Base-by-base conservation (phyloP, 1,140 invertebrate genomes). In the Zaprionus capensis region DNA sequence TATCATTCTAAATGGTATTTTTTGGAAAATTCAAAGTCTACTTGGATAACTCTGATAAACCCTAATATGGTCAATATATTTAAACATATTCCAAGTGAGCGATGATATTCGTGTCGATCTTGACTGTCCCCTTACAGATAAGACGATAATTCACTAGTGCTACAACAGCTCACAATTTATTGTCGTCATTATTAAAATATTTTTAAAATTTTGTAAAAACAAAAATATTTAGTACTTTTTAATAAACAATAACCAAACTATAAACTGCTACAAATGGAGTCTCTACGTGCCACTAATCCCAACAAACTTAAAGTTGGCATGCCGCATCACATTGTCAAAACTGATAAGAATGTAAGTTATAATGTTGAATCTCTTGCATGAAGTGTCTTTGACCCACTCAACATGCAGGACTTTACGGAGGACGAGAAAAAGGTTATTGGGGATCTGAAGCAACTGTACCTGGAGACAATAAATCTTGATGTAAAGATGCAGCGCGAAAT, bases 401-500 rank as follows among this genome's bases (percentile, higher is more conserved):
- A 2, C 17, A 22, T 66, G 15, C 57, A 77, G 72, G 73, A 82
- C 2, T 88, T 65, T 11, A 76, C 96, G 49, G 94, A 95, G 64
- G 92, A 94, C n/a, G 95, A 98, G 0, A 96, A 96, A 81, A 94
- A 96, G 71, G 94, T 97, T 69, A 94, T 99, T 17, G 96, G 96
- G 86, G 97, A 97, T 11, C 92, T 99, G 41, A 98, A 98, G 92
- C 97, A 97, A 91, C 82, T 98, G 0, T 98, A 99, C 91, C 91
- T 97, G 65, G 94, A 97, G 77, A 94, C 95, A 15, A 96, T 96
- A 2, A 94, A 97, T 74, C 94, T 98, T 36, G 98, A 99, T 93
- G 95, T 96, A 2, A 95, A 97, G 82, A 98, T 98, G 92, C 98
- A 98, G 91, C 94, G 96, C 77, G 97, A 98, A 86, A 95, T 99